A percentile compares a stretch with the other conserved stretches of the same genome.
Evolutionary conservation across 2,113 vertebrate genomes (phyloP).

Genomic region (Fregata magnificens): DNA sequence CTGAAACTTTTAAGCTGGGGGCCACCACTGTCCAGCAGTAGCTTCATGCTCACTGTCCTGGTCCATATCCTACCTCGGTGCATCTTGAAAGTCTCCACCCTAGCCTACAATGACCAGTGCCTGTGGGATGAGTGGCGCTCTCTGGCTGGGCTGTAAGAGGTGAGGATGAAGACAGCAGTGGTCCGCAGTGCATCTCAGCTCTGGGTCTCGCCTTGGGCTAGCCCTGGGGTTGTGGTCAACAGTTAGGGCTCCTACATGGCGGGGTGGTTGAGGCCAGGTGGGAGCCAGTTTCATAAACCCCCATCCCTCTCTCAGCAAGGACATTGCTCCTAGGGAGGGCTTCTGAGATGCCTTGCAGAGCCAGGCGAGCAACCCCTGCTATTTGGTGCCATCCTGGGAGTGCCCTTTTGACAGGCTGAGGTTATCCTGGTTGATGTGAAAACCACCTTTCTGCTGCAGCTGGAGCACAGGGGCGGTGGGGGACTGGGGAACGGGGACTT

Average conservation of each 20-base stretch:
- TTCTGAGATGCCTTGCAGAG: background rate
- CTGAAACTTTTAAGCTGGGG: background rate
- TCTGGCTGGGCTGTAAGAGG: background rate
- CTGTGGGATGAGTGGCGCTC: background rate
- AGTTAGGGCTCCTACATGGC: background rate
- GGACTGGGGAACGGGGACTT: fast-evolving
- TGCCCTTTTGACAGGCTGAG: background rate
- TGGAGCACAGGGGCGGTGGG: fast-evolving
- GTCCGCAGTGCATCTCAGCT: background rate
- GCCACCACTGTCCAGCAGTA: background rate
- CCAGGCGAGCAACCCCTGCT: background rate
- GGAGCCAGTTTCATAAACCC: background rate
- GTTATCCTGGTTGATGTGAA: background rate
- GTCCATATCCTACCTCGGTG: background rate
- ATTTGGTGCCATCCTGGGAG: background rate
- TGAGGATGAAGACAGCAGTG: background rate
- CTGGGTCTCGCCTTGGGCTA: background rate
- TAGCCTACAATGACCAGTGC: background rate
- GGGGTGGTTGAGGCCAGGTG: background rate
- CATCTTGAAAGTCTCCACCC: background rate
- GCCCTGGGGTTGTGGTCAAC: background rate
- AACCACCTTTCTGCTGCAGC: background rate
- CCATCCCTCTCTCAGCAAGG: background rate
- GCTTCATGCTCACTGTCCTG: background rate
- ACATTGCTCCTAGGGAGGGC: background rate